Evolutionary conservation across 1,140 invertebrate species (phyloP), one percentile per base, ranked within the genome.

Genomic region (Caenorhabditis tropicalis): DNA sequence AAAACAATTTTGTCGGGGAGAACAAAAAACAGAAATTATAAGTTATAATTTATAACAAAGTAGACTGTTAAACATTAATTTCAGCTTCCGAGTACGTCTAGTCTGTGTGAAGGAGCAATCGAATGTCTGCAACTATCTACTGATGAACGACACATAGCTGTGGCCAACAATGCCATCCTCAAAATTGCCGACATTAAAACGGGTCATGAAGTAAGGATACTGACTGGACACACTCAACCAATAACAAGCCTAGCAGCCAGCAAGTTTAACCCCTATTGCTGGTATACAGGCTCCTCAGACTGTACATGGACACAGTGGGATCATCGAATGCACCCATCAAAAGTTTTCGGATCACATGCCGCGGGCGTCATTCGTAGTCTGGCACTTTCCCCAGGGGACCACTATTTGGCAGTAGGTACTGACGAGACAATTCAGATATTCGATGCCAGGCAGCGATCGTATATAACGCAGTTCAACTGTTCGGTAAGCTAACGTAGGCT

Each of bases 301-400:
- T 74, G 65, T 24, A 24, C 15, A 43, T 74, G 65, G 65, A 74
- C 65, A 43, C 65, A 74, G 24, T 74, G 65, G 65, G 65, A 74
- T 43, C 43, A 33, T 2, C 43, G 65, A 15, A 74, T 74, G 65
- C 16, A 74, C 10, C 65, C 15, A n/a, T 74, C 65, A 19, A 74
- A 74, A 10, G 65, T 74, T 9, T 74, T 74, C 65, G 65, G 65
- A 2, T 43, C 65, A 5, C n/a, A 24, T 15, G 4, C 36, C 0
- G 10, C 65, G 15, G 65, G 65, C n/a, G 65, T 74, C 1, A 15
- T 74, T 27, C 33, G 36, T 24, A 74, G 65, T 27, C 27, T 74
- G 0, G 36, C 65, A 10, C 10, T 74, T 10, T 74, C 65, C 12
- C 65, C 65, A 27, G 65, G 65, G 0, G 65, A 74, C 27, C 65